Percentiles rank a stretch among this genome's conserved stretches.
phyloP scores from a whole-genome alignment of 2,797 vertebrate species.

The Clamator glandarius region DNA sequence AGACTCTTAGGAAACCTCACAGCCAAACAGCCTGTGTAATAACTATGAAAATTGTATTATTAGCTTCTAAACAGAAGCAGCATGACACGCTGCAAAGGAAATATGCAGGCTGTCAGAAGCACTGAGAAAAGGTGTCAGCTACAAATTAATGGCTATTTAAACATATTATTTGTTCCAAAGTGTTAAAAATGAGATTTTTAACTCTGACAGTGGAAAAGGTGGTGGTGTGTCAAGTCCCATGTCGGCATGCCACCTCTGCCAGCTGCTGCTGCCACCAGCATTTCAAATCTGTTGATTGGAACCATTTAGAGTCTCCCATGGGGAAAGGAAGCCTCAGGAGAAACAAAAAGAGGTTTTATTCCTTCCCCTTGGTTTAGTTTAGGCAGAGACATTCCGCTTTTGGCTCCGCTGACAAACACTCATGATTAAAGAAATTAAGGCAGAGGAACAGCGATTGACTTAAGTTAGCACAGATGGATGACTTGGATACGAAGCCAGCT shows the following conservation, averaged over 20 bases:
- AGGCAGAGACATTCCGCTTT: not conserved
- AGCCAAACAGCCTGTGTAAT: conserved; percentile 32
- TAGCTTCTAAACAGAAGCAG: conserved; percentile 64
- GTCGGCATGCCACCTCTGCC: not conserved
- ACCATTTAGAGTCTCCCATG: not conserved
- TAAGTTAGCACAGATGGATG: not conserved
- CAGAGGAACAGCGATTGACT: not conserved
- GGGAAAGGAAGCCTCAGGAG: not conserved
- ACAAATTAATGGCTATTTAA: conserved; percentile 59
- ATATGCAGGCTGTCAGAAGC: not conserved
- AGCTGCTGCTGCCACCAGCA: conserved; percentile 12
- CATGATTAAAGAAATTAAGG: not conserved
- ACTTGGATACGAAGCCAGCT: not conserved
- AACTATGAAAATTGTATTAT: conserved; percentile 55
- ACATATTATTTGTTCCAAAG: conserved; percentile 49
- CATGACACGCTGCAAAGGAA: conserved; percentile 39
- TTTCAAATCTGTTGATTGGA: conserved; percentile 15
- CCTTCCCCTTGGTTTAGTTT: not conserved
- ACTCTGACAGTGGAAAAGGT: not conserved
- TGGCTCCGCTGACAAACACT: not conserved
- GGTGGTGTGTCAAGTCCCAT: conserved; percentile 3
- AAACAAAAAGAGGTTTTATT: not conserved
- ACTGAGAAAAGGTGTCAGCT: conserved; percentile 38
- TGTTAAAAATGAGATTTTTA: conserved; percentile 51
- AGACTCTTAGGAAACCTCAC: conserved; percentile 32